Evolutionary conservation across 2,888 invertebrate species (phyloP).

Genomic region (Eustalomyia histrio): DNA sequence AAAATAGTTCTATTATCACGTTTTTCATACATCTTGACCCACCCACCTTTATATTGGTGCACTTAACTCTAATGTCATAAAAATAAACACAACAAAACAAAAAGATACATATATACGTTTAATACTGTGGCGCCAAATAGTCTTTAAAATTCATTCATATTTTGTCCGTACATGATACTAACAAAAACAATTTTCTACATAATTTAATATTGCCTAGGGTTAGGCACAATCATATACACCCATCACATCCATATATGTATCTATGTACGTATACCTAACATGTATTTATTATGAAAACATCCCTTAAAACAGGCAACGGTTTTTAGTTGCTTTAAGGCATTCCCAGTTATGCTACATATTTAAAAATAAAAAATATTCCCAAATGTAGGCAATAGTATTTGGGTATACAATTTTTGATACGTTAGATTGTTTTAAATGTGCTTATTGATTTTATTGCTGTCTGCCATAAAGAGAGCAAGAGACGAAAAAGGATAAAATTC

Average conservation of each 20-base stretch:
- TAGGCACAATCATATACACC: conserved; percentile 6
- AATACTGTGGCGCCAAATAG: conserved; percentile 55
- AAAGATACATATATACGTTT: background rate
- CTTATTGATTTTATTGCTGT: background rate
- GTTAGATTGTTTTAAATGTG: background rate
- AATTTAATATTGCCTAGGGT: conserved; percentile 28
- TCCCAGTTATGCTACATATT: background rate
- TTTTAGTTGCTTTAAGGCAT: background rate
- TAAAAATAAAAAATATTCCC: conserved; percentile 12
- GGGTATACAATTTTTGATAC: background rate
- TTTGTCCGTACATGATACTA: background rate
- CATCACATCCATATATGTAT: too few relatives aligned
- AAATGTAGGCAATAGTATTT: conserved; percentile 9
- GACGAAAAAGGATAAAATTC: background rate
- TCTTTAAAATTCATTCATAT: conserved; percentile 55
- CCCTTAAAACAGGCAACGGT: conserved; percentile 10
- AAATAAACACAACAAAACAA: background rate
- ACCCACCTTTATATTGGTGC: background rate
- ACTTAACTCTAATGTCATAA: background rate
- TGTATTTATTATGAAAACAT: conserved; percentile 6
- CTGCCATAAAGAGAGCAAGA: too few relatives aligned
- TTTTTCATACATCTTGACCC: background rate
- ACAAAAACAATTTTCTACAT: background rate
- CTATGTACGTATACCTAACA: background rate
- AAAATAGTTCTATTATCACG: background rate